phyloP scores from a whole-genome alignment of 2,888 invertebrate genomes.

The Agrilus biguttatus region DNA sequence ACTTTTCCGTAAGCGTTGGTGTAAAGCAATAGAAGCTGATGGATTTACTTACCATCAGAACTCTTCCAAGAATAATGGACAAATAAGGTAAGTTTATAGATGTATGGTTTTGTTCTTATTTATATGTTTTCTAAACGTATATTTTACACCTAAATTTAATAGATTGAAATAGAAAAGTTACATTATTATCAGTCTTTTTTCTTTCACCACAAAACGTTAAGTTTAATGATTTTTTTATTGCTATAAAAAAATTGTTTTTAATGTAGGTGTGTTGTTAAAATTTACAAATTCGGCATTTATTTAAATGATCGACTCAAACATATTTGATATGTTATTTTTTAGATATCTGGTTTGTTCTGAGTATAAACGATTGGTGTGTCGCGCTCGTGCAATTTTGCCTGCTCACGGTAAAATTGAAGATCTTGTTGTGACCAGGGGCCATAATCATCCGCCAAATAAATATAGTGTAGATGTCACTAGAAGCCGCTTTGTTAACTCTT shows the following conservation, averaged over 20 bases:
- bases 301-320: background rate
- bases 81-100: constrained; percentile 16
- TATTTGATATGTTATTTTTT: background rate
- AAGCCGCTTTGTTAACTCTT: constrained; percentile 8
- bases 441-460: constrained; percentile 17
- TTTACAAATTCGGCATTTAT: background rate
- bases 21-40: constrained; percentile 13
- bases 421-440: constrained; percentile 14
- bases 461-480: constrained; percentile 5
- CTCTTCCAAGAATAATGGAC: constrained; percentile 12
- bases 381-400: constrained; percentile 17
- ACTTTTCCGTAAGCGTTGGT: constrained; percentile 1
- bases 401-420: constrained; percentile 12
- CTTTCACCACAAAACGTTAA: too few species aligned
- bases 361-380: constrained; percentile 17
- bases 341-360: constrained; percentile 19
- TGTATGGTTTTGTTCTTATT: background rate
- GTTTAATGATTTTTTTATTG: too few species aligned
- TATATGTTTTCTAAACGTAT: background rate
- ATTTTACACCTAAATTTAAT: too few species aligned
- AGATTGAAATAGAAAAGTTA: too few species aligned
- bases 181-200: too few species aligned
- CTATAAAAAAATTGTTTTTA: background rate
- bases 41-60: constrained; percentile 21
- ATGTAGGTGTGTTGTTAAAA: too few species aligned